Evolutionary conservation across 2,797 vertebrate genomes (phyloP).

Genomic region (Danio tinwini): DNA sequence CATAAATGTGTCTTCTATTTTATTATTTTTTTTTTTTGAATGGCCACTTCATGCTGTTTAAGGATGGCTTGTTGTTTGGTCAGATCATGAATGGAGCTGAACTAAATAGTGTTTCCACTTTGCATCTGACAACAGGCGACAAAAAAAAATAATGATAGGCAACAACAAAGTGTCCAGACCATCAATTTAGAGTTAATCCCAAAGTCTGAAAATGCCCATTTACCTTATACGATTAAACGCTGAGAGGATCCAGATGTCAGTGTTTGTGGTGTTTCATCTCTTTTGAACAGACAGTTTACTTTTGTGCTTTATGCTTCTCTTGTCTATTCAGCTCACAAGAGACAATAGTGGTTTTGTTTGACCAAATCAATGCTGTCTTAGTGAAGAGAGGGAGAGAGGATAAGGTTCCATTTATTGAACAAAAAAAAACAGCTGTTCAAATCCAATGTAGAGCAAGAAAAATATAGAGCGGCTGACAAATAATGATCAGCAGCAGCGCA

Average conservation of each 20-base stretch:
- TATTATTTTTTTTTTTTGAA: conserved; percentile 36
- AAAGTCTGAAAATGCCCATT: conserved; percentile 70
- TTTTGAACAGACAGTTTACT: conserved; percentile 56
- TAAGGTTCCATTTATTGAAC: conserved; percentile 41
- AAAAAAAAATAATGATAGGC: conserved; percentile 68
- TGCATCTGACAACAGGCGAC: conserved; percentile 41
- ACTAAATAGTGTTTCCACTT: conserved; percentile 53
- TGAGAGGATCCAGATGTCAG: conserved; percentile 56
- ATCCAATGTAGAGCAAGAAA: conserved; percentile 30
- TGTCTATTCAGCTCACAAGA: conserved; percentile 52
- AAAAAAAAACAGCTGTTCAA: conserved; percentile 46
- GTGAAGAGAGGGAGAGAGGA: conserved; percentile 43
- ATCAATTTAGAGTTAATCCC: conserved; percentile 74
- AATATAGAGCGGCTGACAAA: conserved; percentile 4
- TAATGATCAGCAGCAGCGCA: background rate
- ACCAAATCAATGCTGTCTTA: conserved; percentile 60
- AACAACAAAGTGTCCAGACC: conserved; percentile 60
- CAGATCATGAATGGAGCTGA: conserved; percentile 16
- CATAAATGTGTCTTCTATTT: conserved; percentile 10
- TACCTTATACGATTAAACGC: conserved; percentile 65
- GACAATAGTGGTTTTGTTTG: conserved; percentile 69
- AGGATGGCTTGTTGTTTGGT: conserved; percentile 18
- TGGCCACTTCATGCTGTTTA: conserved; percentile 15
- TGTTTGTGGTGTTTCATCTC: conserved; percentile 55
- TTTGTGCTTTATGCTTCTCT: conserved; percentile 47